Evolutionary conservation across 2,113 vertebrate species (phyloP).

Genomic region (Clarias gariepinus): DNA sequence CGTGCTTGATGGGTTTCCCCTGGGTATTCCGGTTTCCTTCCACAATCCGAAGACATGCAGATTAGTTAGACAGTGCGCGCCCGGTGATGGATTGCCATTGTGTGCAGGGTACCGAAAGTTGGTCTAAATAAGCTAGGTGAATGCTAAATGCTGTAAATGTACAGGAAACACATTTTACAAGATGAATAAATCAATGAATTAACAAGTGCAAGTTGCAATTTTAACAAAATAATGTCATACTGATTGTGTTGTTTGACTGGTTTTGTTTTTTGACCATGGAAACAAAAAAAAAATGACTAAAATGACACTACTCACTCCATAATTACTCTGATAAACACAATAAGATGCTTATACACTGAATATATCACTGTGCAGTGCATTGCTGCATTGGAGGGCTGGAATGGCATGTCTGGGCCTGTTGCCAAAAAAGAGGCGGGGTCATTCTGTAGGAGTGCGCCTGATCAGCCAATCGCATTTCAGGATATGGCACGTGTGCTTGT

Average conservation of each 20-base stretch:
- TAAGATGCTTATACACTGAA: not conserved
- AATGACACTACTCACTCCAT: too few species aligned
- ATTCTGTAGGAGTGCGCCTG: conserved; percentile 64
- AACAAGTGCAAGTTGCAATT: not conserved
- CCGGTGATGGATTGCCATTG: too few species aligned
- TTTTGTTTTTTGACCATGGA: not conserved
- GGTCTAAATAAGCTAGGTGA: too few species aligned
- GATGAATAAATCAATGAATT: too few species aligned
- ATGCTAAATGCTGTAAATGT: too few species aligned
- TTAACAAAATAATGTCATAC: not conserved
- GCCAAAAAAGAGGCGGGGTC: conserved; percentile 42
- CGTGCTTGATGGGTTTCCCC: too few species aligned
- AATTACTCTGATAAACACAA: not conserved
- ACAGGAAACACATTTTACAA: too few species aligned
- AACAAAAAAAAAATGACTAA: not conserved
- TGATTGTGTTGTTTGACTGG: not conserved
- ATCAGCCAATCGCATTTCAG: conserved; percentile 48
- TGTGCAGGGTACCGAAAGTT: too few species aligned
- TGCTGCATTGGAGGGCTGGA: conserved; percentile 20
- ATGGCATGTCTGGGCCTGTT: conserved; percentile 24
- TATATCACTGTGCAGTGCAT: not conserved
- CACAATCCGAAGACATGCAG: too few species aligned
- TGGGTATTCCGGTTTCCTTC: too few species aligned
- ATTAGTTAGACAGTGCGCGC: too few species aligned
- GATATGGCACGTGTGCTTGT: conserved; percentile 43